These are phyloP conservation scores for Acromyrmex echinatior DNA, from an alignment of 1,140 invertebrate species.

Conservation along the genomic window DNA sequence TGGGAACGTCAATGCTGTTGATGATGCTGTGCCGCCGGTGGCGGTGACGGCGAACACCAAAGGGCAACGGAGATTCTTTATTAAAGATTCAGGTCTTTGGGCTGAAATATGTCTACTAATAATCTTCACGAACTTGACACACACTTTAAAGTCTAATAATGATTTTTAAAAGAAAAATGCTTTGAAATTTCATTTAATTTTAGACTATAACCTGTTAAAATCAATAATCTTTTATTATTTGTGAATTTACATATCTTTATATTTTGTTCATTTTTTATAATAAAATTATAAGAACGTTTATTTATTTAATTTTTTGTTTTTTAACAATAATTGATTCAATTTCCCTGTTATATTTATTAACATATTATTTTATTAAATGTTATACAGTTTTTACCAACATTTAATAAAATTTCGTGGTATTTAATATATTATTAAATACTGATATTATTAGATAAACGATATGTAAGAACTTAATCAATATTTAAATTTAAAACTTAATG, in stretches of 20 bases:
- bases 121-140: not conserved
- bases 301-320: slow-evolving; percentile 7
- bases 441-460: no score
- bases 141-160: not conserved
- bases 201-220: not conserved
- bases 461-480: no score
- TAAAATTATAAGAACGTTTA: not conserved
- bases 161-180: not conserved
- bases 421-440: not conserved
- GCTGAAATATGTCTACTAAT: not conserved
- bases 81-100: not conserved
- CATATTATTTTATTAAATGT: not conserved
- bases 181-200: slow-evolving; percentile 15
- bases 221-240: not conserved
- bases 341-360: not conserved
- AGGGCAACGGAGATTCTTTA: not conserved
- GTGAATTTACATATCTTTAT: not conserved
- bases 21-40: slow-evolving; percentile 58
- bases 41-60: slow-evolving; percentile 2
- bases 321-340: not conserved
- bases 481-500: no score
- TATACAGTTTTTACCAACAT: not conserved
- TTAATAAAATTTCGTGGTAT: not conserved
- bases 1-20: slow-evolving; percentile 81
- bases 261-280: not conserved